A percentile compares a stretch with the other conserved stretches of the same genome.
phyloP scores from a whole-genome alignment of 1,140 invertebrate species.

The Solen grandis region DNA sequence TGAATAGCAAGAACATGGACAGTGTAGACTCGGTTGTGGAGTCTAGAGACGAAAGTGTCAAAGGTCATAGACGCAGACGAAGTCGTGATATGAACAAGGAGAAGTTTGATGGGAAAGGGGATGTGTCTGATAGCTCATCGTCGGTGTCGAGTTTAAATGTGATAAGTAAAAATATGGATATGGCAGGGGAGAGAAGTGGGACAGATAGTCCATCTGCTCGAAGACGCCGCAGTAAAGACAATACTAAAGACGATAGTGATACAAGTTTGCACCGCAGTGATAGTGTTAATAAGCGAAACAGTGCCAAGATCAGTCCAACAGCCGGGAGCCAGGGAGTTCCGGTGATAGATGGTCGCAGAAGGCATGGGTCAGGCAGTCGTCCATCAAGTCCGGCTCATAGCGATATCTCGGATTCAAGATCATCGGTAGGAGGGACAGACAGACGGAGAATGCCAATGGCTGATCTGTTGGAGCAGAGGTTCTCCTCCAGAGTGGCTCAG shows the following conservation, averaged over 20 bases:
- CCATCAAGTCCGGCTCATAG: conserved; percentile 63
- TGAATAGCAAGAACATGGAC: conserved; percentile 7
- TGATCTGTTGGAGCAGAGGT: conserved; percentile 62
- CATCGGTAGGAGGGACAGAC: conserved; percentile 2
- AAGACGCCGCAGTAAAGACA: conserved; percentile 37
- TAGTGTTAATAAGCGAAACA: conserved; percentile 38
- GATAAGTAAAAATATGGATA: conserved; percentile 32
- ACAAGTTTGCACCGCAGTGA: conserved; percentile 44
- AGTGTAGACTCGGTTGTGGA: conserved; percentile 9
- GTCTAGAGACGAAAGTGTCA: conserved; percentile 25
- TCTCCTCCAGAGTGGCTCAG: conserved; percentile 44
- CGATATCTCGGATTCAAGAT: conserved; percentile 27
- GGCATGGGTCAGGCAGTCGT: conserved; percentile 66
- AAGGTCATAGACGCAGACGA: conserved; percentile 59
- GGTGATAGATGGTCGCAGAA: conserved; percentile 65
- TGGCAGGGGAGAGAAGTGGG: conserved; percentile 35
- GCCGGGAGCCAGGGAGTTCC: conserved; percentile 56
- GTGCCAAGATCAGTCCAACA: conserved; percentile 45
- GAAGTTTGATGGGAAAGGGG: conserved; percentile 18
- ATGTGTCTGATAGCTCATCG: conserved; percentile 51
- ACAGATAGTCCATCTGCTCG: conserved; percentile 47
- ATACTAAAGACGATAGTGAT: conserved; percentile 40
- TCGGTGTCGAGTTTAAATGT: conserved; percentile 56
- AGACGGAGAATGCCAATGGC: conserved; percentile 56
- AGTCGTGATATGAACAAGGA: conserved; percentile 61